Percentiles rank a stretch among this genome's conserved stretches.
Conservation (phyloP, 2,113 vertebrate species). For the Nannospalax galili region DNA sequence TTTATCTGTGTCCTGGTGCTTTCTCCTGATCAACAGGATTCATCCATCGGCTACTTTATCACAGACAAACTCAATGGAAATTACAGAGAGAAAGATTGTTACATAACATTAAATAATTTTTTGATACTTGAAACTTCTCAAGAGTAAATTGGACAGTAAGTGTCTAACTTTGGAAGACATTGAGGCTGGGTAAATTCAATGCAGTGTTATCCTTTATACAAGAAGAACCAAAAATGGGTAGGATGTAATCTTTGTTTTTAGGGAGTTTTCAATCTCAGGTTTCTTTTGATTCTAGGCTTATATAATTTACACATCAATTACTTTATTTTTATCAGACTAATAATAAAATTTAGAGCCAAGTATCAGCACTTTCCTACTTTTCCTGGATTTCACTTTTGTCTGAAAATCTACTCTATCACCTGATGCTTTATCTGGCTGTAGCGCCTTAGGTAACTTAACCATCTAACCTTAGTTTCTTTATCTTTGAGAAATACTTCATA, state of each 20-base stretch:
- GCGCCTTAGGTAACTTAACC: neutral
- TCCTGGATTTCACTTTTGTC: slow-evolving; percentile 42
- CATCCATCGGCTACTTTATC: too few relatives aligned
- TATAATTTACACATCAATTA: slow-evolving; percentile 55
- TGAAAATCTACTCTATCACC: slow-evolving; percentile 33
- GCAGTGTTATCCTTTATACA: neutral
- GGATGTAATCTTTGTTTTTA: neutral
- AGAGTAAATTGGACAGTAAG: neutral
- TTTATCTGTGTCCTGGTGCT: too few relatives aligned
- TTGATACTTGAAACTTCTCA: slow-evolving; percentile 32
- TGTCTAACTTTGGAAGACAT: neutral
- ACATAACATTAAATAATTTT: slow-evolving; percentile 27
- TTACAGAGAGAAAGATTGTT: neutral
- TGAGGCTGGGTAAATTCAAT: neutral
- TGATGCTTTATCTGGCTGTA: neutral
- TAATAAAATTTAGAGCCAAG: slow-evolving; percentile 13
- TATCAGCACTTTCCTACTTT: slow-evolving; percentile 13
- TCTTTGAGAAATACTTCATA: neutral
- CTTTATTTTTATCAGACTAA: slow-evolving; percentile 67
- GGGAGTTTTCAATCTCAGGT: slow-evolving; percentile 26
- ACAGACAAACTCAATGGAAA: slow-evolving; percentile 40
- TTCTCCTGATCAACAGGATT: too few relatives aligned
- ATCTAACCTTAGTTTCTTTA: neutral
- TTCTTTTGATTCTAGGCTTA: slow-evolving; percentile 47
- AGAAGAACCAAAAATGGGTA: slow-evolving; percentile 15